These are phyloP conservation scores for Pelodytes ibericus DNA, from an alignment of 2,797 vertebrate genomes.

Conservation along the genomic window DNA sequence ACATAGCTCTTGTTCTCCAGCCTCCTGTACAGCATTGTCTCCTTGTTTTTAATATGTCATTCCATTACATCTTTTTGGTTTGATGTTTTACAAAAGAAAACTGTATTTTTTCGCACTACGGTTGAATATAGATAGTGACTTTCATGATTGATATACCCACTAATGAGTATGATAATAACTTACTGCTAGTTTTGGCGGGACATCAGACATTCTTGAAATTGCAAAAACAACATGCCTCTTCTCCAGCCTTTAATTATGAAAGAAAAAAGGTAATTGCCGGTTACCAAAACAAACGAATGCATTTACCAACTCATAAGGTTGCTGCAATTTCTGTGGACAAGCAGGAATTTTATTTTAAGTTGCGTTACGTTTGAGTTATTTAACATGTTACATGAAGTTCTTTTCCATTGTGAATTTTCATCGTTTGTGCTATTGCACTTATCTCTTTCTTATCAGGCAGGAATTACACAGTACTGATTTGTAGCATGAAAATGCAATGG, in stretches of 20 bases:
- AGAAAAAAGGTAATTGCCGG: conserved; percentile 52
- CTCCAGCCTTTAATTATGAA: conserved; percentile 59
- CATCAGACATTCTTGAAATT: conserved; percentile 60
- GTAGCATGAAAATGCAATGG: background rate
- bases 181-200: conserved; percentile 40
- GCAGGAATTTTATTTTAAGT: background rate
- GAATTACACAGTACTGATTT: conserved; percentile 1
- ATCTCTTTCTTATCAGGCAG: conserved; percentile 1
- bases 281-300: conserved; percentile 41
- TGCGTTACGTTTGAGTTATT: background rate
- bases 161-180: conserved; percentile 57
- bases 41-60: background rate
- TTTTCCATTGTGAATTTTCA: conserved; percentile 8
- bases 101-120: conserved; percentile 15
- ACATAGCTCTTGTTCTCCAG: background rate
- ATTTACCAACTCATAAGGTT: background rate
- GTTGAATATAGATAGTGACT: conserved; percentile 21
- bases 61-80: conserved; percentile 8
- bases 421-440: background rate
- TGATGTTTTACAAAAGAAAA: conserved; percentile 16
- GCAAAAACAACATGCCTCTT: conserved; percentile 57
- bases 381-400: conserved; percentile 14
- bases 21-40: background rate
- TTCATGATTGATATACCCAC: conserved; percentile 37
- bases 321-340: conserved; percentile 10